Conservation (phyloP, 2,888 invertebrate genomes). For the Chrysodeixis includens region DNA sequence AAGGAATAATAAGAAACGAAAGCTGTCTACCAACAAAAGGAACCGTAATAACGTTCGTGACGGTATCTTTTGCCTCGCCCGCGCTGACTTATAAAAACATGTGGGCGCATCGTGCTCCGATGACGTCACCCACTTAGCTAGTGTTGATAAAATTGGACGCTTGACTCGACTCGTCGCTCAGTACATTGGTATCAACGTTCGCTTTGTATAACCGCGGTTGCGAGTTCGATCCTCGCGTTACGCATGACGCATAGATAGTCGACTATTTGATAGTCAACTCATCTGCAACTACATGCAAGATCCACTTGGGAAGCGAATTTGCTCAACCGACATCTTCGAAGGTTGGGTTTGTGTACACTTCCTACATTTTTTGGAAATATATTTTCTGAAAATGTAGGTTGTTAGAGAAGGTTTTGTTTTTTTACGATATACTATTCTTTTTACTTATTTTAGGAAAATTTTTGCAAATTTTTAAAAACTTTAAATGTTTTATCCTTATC, state of each 20-base stretch:
- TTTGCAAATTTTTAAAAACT: too few species aligned
- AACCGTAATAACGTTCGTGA: not conserved
- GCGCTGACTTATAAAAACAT: not conserved
- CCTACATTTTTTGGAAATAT: slow-evolving; percentile 64
- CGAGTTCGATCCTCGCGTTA: slow-evolving; percentile 62
- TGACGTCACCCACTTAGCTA: slow-evolving; percentile 50
- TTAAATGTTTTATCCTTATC: too few species aligned
- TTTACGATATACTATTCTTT: too few species aligned
- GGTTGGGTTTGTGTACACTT: slow-evolving; percentile 81
- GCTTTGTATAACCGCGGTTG: slow-evolving; percentile 26
- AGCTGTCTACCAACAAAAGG: slow-evolving; percentile 7
- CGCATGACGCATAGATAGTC: slow-evolving; percentile 78
- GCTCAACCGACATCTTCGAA: slow-evolving; percentile 59
- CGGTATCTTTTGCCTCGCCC: not conserved
- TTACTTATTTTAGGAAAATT: too few species aligned
- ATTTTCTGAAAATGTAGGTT: slow-evolving; percentile 14
- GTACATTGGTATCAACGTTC: slow-evolving; percentile 33
- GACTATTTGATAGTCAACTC: slow-evolving; percentile 63
- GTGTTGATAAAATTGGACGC: slow-evolving; percentile 41
- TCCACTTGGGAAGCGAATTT: slow-evolving; percentile 70
- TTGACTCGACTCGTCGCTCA: slow-evolving; percentile 21
- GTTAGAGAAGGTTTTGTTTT: too few species aligned
- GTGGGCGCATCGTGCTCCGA: slow-evolving; percentile 10
- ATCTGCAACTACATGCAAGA: slow-evolving; percentile 84
- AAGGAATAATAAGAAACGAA: slow-evolving; percentile 2